Base-by-base conservation (phyloP, 2,113 vertebrate species). In the Chamaea fasciata region DNA sequence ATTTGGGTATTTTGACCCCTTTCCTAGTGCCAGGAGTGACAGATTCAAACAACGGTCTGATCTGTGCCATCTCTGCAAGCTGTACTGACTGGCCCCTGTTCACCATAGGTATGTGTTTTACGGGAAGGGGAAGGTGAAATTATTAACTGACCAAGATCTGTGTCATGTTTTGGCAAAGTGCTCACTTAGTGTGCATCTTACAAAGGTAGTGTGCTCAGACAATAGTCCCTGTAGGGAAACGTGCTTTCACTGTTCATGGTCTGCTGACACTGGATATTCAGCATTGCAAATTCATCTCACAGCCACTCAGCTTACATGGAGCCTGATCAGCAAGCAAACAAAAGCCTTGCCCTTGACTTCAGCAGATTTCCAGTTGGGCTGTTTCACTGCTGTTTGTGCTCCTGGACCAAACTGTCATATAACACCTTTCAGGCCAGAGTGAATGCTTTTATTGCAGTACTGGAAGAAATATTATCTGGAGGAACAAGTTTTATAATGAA, bases 401-500 rank as follows among this genome's bases (percentile, higher is more conserved):
- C 30, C 75, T 63, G 27, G 28, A 77, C 80, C 49, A 53, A 78
- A 65, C 31, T 37, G 20, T 53, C 56, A 65, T 24, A 31, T 16
- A 80, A 9, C 37, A 90, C 44, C 21, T 92, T 90, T 62, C 76
- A 78, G 44, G 12, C 17, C 73, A 86, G 35, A 92, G 18, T 39
- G 31, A 88, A 85, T 60, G 28, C 33, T 83, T 90, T 93, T 80
- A 67, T 42, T 92, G 47, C 35, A 84, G 47, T 90, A 31, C 52
- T 81, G 17, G 47, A 23, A 22, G 47, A 49, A 49, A 49, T 55
- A 84, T 86, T 93, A 70, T 83, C 85, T 56, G 23, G 55, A 84
- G 89, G 82, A 96, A 74, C 27, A 92, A 75, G 59, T 59, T 78
- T 79, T 94, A 57, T 69, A 90, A 68, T 56, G 56, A 86, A 95